phyloP scores from a whole-genome alignment of 2,888 invertebrate genomes.

The Crocallis elinguaria region DNA sequence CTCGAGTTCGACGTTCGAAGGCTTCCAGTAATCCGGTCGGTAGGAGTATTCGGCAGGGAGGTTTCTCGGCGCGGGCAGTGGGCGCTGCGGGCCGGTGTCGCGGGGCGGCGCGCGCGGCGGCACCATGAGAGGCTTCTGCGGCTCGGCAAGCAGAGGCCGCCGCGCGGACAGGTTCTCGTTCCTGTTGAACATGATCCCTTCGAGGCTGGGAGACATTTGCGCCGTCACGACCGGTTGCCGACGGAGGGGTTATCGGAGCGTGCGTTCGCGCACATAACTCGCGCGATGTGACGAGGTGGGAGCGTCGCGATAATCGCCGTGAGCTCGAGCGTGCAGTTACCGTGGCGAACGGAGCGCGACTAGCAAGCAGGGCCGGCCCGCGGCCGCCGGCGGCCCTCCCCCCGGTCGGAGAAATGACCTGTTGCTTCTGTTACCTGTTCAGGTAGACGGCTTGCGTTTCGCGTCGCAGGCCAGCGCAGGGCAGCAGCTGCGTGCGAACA shows the following conservation, averaged over 20 bases:
- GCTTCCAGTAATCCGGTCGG: constrained; percentile 77
- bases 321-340: constrained; percentile 47
- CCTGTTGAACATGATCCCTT: constrained; percentile 82
- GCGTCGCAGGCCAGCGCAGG: no score
- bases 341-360: constrained; percentile 60
- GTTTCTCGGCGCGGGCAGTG: constrained; percentile 67
- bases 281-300: constrained; percentile 52
- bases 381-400: constrained; percentile 61
- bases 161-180: constrained; percentile 78
- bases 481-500: constrained; percentile 75
- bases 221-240: constrained; percentile 69
- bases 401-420: constrained; percentile 78
- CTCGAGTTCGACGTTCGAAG: constrained; percentile 80
- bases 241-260: constrained; percentile 58
- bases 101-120: constrained; percentile 78
- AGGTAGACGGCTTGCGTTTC: constrained; percentile 72
- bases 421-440: constrained; percentile 82
- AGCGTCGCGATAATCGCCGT: constrained; percentile 37
- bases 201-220: constrained; percentile 82
- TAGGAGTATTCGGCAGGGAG: constrained; percentile 60
- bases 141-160: constrained; percentile 79
- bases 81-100: constrained; percentile 69
- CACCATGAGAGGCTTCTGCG: constrained; percentile 75
- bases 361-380: constrained; percentile 44
- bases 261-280: constrained; percentile 80